Percentiles rank a stretch among this genome's conserved stretches.
phyloP scores from a whole-genome alignment of 2,797 vertebrate species.

The Myotis myotis region DNA sequence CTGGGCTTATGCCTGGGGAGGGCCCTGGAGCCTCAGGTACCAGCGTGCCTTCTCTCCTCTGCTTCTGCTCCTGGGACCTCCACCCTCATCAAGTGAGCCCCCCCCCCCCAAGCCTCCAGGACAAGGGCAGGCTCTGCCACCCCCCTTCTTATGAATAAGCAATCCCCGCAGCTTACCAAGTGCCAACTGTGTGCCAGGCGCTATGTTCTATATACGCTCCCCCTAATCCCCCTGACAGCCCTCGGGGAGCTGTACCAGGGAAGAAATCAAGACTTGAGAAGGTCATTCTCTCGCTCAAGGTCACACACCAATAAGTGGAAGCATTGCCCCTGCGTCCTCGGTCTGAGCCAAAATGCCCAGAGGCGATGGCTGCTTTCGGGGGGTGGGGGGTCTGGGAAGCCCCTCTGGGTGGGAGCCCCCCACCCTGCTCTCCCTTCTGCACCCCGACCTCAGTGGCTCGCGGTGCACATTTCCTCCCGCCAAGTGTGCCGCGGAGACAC shows the following conservation, averaged over 20 bases:
- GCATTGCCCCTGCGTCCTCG: accelerated
- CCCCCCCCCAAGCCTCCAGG: not conserved
- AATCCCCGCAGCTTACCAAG: not conserved
- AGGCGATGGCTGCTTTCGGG: not conserved
- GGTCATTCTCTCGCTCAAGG: not conserved
- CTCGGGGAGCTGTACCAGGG: not conserved
- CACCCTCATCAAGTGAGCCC: not conserved
- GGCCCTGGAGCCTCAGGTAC: not conserved
- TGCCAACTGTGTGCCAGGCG: not conserved
- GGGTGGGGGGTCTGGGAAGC: not conserved
- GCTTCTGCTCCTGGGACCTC: not conserved
- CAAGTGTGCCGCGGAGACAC: accelerated
- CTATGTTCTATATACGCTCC: not conserved
- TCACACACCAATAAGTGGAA: not conserved
- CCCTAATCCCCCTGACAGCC: not conserved
- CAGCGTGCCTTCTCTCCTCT: accelerated
- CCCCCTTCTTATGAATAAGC: not conserved
- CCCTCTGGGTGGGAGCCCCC: not conserved
- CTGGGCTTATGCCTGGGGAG: not conserved
- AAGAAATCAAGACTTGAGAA: slow-evolving; percentile 23
- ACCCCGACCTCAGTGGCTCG: not conserved
- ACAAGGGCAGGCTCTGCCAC: not conserved
- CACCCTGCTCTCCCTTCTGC: not conserved
- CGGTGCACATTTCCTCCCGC: not conserved
- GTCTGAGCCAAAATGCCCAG: not conserved